Evolutionary conservation across 2,797 vertebrate genomes (phyloP).

Genomic region (Nannoperca australis): DNA sequence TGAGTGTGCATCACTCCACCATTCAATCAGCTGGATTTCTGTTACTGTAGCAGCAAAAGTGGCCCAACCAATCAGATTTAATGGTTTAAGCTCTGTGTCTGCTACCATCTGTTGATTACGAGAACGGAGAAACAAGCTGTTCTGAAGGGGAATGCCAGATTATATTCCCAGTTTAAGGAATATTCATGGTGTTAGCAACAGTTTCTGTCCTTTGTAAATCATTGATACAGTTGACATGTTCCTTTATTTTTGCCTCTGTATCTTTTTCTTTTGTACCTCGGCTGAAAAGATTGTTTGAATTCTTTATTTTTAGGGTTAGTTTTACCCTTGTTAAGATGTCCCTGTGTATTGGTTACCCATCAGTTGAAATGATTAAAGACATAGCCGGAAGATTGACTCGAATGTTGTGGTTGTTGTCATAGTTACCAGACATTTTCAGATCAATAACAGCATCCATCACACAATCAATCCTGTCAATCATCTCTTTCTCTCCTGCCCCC

Average conservation of each 20-base stretch:
- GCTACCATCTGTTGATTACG: constrained; percentile 57
- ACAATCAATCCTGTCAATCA: constrained; percentile 27
- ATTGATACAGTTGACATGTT: constrained; percentile 16
- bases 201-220: constrained; percentile 36
- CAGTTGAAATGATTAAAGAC: constrained; percentile 74
- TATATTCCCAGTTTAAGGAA: constrained; percentile 28
- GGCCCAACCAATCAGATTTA: constrained; percentile 58
- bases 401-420: constrained; percentile 40
- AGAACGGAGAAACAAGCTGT: constrained; percentile 31
- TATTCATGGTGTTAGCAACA: constrained; percentile 13
- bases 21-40: constrained; percentile 47
- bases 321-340: constrained; percentile 36
- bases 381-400: constrained; percentile 47
- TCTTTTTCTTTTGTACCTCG: constrained; percentile 58
- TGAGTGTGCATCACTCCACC: constrained; percentile 22
- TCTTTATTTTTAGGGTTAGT: constrained; percentile 29
- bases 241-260: constrained; percentile 44
- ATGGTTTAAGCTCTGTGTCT: constrained; percentile 52
- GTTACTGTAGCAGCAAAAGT: constrained; percentile 50
- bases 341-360: constrained; percentile 46
- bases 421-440: constrained; percentile 29
- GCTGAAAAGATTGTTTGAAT: constrained; percentile 59
- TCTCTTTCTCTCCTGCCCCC: constrained; percentile 22
- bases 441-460: constrained; percentile 34
- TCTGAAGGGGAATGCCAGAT: constrained; percentile 37